Evolutionary conservation across 2,113 vertebrate species (phyloP).

Genomic region (Cercocebus atys): DNA sequence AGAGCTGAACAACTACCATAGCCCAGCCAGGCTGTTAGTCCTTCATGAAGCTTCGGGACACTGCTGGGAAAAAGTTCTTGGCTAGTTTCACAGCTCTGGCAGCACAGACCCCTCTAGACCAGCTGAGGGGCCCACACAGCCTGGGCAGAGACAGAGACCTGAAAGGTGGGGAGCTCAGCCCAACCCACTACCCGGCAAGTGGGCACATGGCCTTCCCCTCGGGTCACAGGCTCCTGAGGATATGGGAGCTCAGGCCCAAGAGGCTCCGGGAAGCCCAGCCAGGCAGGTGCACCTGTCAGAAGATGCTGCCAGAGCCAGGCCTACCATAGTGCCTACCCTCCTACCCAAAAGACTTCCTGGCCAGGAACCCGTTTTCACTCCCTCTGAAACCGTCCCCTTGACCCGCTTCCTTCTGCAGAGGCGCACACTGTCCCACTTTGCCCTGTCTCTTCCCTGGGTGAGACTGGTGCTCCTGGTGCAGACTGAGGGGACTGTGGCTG

Average conservation of each 20-base stretch:
- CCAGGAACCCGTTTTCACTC: background rate
- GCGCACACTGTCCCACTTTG: rapidly evolving
- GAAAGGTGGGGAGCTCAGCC: background rate
- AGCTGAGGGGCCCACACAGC: background rate
- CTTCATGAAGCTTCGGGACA: background rate
- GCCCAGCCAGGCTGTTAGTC: background rate
- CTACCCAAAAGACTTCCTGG: background rate
- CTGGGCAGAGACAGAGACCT: background rate
- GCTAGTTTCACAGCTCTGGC: background rate
- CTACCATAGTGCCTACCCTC: background rate
- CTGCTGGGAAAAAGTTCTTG: background rate
- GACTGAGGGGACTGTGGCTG: background rate
- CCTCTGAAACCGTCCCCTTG: background rate
- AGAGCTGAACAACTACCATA: too few relatives aligned
- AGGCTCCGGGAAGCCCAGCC: background rate
- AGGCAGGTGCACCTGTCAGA: background rate
- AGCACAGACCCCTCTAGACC: background rate
- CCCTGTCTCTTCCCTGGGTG: background rate
- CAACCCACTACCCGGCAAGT: background rate
- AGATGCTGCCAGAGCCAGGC: background rate
- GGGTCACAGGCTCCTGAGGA: background rate
- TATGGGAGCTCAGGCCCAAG: background rate
- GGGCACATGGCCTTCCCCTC: background rate
- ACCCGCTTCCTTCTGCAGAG: background rate
- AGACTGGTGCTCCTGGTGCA: background rate